Evolutionary conservation across 1,140 invertebrate genomes (phyloP).

Genomic region (Harlomillsia oculata): DNA sequence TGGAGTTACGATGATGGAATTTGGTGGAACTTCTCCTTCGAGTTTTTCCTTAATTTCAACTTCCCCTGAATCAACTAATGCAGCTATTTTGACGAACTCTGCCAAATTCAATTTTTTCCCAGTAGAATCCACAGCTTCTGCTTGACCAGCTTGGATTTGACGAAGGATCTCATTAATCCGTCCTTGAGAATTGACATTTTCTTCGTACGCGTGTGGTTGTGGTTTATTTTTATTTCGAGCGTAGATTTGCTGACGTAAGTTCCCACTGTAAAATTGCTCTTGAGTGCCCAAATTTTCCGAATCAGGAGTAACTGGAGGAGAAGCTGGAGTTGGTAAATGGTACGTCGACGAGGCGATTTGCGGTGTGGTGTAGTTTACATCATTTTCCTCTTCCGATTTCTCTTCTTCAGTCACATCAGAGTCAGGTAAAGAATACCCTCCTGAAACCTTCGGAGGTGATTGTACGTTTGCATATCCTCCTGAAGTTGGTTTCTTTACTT

Average conservation of each 20-base stretch:
- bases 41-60: too few species aligned
- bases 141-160: slow-evolving; percentile 5
- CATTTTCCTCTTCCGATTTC: slow-evolving; percentile 2
- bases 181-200: slow-evolving; percentile 10
- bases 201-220: background rate
- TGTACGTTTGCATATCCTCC: background rate
- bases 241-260: slow-evolving; percentile 9
- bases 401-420: background rate
- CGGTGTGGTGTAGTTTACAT: background rate
- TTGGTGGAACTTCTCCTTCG: too few species aligned
- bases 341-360: background rate
- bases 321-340: slow-evolving; percentile 7
- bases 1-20: too few species aligned
- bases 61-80: slow-evolving; percentile 1
- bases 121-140: slow-evolving; percentile 15
- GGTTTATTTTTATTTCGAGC: slow-evolving; percentile 8
- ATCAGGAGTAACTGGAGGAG: slow-evolving; percentile 1
- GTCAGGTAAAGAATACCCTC: background rate
- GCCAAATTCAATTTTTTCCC: slow-evolving; percentile 16
- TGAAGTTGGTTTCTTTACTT: background rate
- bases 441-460: background rate
- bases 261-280: slow-evolving; percentile 18
- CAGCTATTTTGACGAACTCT: background rate
- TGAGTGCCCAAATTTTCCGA: slow-evolving; percentile 10
- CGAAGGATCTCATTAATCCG: slow-evolving; percentile 16